A percentile compares a stretch with the other conserved stretches of the same genome.
Conservation (phyloP, 1,140 invertebrate species). For the Chironomus striatipennis region DNA sequence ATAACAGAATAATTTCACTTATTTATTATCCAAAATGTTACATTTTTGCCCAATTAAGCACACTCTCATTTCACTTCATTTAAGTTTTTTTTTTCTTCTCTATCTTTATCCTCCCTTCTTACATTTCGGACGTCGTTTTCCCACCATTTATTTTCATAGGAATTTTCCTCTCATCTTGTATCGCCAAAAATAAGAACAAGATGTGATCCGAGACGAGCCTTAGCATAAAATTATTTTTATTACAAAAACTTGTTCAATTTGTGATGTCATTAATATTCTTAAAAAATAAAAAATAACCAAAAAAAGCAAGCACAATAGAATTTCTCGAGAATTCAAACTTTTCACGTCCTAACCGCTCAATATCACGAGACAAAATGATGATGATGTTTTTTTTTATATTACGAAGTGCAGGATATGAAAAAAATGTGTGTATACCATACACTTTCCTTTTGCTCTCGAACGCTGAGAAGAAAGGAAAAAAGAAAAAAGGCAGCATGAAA, state of each 20-base stretch:
- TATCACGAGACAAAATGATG: constrained; percentile 7
- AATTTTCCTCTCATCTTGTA: too few species aligned
- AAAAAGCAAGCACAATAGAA: neutral
- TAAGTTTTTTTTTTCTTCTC: too few species aligned
- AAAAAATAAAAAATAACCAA: neutral
- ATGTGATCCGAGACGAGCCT: neutral
- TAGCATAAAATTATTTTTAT: neutral
- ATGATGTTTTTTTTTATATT: neutral
- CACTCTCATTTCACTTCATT: neutral
- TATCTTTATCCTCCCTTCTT: too few species aligned
- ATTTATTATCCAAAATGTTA: neutral
- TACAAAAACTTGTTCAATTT: constrained; percentile 10
- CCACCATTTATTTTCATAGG: too few species aligned
- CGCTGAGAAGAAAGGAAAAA: too few species aligned
- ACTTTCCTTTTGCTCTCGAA: neutral
- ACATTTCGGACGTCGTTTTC: too few species aligned
- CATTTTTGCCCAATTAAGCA: neutral
- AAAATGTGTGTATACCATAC: neutral
- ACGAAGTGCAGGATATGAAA: neutral
- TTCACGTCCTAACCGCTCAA: constrained; percentile 10
- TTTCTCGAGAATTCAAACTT: neutral
- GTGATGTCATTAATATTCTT: constrained; percentile 3
- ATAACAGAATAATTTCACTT: neutral
- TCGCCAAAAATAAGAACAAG: neutral
- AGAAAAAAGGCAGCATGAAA: neutral